Base-by-base conservation (phyloP, 1,140 invertebrate genomes). In the Drosophila setifemur region DNA sequence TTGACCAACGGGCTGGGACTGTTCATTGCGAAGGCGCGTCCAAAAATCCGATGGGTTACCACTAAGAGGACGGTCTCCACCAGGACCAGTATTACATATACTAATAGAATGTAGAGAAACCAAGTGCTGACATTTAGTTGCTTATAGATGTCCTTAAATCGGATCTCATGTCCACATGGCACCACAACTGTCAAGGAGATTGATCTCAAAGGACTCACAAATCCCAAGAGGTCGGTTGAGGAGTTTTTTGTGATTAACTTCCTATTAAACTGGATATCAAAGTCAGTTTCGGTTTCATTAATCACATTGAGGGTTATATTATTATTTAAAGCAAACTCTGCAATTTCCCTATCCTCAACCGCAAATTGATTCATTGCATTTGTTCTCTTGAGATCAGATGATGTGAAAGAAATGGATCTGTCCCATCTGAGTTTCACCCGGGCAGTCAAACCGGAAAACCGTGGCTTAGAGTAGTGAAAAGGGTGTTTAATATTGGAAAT, bases 131-230 rank as follows among this genome's bases (percentile, higher is more conserved):
- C 1, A 1, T 33, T 21, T 5, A 39, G 25, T 8, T 19, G 25
- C 2, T 21, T 33, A 19, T 45, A 68, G 0, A 61, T 11, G 12
- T 73, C 49, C 4, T 18, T 21, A 9, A 68, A 33, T 31, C 37
- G 28, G 11, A 66, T 45, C 16, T 68, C 29, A 0, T 16, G 11
- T 1, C 33, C 29, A 40, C 72, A 74, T 0, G 72, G 72, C 0
- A 55, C 61, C 3, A 68, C 0, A 16, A 75, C 18, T n/a, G 39
- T 37, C 6, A n/a, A 9, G 3, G 12, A 29, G 25, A 9, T 16
- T 35, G 31, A 14, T 9, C 9, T 12, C 31, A 25, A n/a, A 4
- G n/a, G 23, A 21, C 23, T 44, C 1, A 31, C 6, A 45, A 8
- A 31, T 19, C 26, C 18, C 5, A 26, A 4, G 3, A 23, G 18